These are phyloP conservation scores for Silurus lanzhouensis DNA, from an alignment of 2,797 vertebrate genomes.

Conservation along the genomic window DNA sequence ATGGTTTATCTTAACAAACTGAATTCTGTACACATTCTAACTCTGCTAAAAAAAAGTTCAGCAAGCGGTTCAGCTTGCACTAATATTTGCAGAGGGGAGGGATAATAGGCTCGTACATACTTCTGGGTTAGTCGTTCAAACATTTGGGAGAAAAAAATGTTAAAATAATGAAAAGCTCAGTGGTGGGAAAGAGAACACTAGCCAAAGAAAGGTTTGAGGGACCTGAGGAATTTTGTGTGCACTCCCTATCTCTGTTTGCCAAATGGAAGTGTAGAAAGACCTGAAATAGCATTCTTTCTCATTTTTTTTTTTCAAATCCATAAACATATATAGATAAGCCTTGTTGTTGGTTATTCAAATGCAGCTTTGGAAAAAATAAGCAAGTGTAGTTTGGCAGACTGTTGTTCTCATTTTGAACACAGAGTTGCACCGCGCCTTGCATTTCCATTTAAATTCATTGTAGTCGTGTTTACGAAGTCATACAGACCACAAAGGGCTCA, in stretches of 20 bases:
- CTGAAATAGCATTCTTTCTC: not conserved
- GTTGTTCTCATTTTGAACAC: not conserved
- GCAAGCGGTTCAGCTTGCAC: conserved; percentile 28
- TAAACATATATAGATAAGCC: conserved; percentile 19
- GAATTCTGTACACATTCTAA: not conserved
- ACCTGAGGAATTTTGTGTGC: not conserved
- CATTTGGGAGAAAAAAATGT: conserved; percentile 29
- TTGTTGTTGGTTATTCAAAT: not conserved
- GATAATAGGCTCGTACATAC: conserved; percentile 46
- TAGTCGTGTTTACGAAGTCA: conserved; percentile 2
- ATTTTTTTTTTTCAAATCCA: not conserved
- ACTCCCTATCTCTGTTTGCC: not conserved
- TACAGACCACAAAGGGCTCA: conserved; percentile 11
- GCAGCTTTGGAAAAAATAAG: not conserved
- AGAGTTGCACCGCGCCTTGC: not conserved
- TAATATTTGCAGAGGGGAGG: conserved; percentile 46
- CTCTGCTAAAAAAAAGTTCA: conserved; percentile 15
- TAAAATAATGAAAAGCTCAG: conserved; percentile 30
- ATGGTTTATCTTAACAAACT: not conserved
- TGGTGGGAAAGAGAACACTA: conserved; percentile 7
- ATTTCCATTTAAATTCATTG: conserved; percentile 11
- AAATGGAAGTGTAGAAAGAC: not conserved
- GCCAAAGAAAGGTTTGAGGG: conserved; percentile 7
- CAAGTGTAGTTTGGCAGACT: not conserved
- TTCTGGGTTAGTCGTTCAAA: conserved; percentile 40